Conservation (phyloP, 2,797 vertebrate genomes). For the Pelochelys cantorii region DNA sequence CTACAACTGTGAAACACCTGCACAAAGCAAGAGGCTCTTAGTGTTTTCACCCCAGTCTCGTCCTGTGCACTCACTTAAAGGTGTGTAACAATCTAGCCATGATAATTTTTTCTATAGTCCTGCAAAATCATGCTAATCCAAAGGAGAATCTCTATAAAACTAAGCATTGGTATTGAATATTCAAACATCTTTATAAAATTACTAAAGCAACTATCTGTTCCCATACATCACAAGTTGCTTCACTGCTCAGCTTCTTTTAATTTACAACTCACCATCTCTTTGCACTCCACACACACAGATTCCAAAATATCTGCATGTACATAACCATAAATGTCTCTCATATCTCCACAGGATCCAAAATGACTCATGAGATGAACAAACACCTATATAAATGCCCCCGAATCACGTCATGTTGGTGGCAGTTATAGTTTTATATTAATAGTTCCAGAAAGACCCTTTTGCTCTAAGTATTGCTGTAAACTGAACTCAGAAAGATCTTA, state of each 20-base stretch:
- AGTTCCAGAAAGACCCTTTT: slow-evolving; percentile 70
- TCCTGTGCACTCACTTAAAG: not conserved
- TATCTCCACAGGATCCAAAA: slow-evolving; percentile 42
- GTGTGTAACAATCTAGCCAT: not conserved
- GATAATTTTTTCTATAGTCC: not conserved
- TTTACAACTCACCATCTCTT: slow-evolving; percentile 50
- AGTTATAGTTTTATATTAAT: slow-evolving; percentile 68
- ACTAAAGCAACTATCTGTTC: slow-evolving; percentile 22
- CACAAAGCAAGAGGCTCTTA: not conserved
- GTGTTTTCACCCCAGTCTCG: not conserved
- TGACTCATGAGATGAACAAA: slow-evolving; percentile 70
- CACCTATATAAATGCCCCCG: slow-evolving; percentile 52
- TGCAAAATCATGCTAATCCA: slow-evolving; percentile 23
- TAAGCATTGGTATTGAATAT: not conserved
- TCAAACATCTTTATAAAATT: slow-evolving; percentile 9
- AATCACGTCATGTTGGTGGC: slow-evolving; percentile 55
- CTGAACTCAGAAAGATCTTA: slow-evolving; percentile 13
- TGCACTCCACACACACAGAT: slow-evolving; percentile 42
- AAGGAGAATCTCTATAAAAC: not conserved
- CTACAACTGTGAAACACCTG: not conserved
- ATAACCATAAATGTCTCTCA: slow-evolving; percentile 66
- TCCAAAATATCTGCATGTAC: slow-evolving; percentile 62
- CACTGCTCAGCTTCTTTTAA: slow-evolving; percentile 22
- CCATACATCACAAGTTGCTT: not conserved
- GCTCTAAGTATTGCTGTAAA: slow-evolving; percentile 39